Base-by-base conservation (phyloP, 64 coral and sea anemone genomes). In the Hydrozoanthus tunicans region DNA sequence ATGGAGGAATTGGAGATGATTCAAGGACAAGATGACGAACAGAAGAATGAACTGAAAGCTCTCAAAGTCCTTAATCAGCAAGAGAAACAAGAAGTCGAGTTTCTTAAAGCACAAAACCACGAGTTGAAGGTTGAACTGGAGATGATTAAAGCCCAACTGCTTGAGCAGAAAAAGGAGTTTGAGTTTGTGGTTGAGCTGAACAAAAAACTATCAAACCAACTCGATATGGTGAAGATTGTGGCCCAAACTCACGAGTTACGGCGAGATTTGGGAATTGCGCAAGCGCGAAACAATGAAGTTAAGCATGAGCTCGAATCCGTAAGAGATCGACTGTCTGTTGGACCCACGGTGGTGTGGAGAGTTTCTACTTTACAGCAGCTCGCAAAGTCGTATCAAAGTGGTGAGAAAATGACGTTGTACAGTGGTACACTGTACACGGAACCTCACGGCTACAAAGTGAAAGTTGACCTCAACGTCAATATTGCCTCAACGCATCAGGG, bases 1-100 rank as follows among this genome's bases (percentile, higher is more conserved):
- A 90, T 90, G 89, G 89, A 90, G 32, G 89, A 90, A 15, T 77
- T 90, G 5, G 89, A 90, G 8, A 90, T 90, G 89, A 61, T 90
- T 6, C 89, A 90, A 74, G 89, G 89, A 9, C 75, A 90, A 24
- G 76, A 65, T 80, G 89, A 90, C 14, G 89, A 90, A 56, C 76
- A 79, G 15, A 90, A 90, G 73, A 90, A 80, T 4, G 76, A 90
- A 12, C 14, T 90, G 1, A 17, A 12, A 64, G 26, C 27, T 11
- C 27, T 90, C 59, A 79, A 79, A 17, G 76, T 43, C 12, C 89
- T 67, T 27, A 90, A 79, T 1, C 75, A 90, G 75, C 52, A 90
- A 60, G 89, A 79, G 59, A 90, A 90, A 14, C 73, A 90, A 79
- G 89, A 90, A 80, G 4, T 90, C 54, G 59, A 88, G 74, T 24